Conservation (phyloP, 2,113 vertebrate species). For the Brienomyrus brachyistius region DNA sequence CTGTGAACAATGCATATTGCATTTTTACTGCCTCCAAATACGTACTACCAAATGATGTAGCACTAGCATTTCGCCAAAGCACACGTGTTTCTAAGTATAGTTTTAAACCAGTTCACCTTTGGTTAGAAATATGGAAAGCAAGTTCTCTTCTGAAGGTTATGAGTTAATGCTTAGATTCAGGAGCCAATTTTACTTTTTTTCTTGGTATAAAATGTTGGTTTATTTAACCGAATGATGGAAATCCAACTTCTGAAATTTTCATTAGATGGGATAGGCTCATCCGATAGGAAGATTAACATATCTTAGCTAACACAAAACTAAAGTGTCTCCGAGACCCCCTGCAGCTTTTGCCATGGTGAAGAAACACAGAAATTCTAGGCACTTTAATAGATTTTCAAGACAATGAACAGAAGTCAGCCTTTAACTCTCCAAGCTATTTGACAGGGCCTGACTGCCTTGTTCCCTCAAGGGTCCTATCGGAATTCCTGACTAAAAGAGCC, state of each 20-base stretch:
- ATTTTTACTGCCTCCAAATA: background rate
- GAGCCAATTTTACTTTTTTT: background rate
- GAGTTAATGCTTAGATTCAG: background rate
- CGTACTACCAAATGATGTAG: background rate
- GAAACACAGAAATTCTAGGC: conserved; percentile 22
- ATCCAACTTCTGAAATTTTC: background rate
- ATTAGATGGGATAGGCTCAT: conserved; percentile 23
- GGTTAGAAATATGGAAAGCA: background rate
- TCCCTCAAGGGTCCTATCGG: conserved; percentile 30
- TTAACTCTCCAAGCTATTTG: conserved; percentile 41
- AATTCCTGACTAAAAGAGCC: conserved; percentile 19
- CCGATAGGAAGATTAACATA: conserved; percentile 21
- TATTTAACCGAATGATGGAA: background rate
- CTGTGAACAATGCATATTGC: background rate
- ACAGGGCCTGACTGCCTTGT: conserved; percentile 21
- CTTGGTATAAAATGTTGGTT: background rate
- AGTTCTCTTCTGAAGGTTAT: background rate
- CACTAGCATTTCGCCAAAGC: background rate
- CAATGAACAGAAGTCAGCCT: conserved; percentile 48
- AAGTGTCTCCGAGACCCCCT: conserved; percentile 32
- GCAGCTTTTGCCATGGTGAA: conserved; percentile 29
- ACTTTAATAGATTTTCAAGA: conserved; percentile 54
- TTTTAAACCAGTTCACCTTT: background rate
- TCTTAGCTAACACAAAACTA: conserved; percentile 26
- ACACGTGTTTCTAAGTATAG: background rate